phyloP scores from a whole-genome alignment of 2,888 invertebrate species.

The Orchestes rusci region DNA sequence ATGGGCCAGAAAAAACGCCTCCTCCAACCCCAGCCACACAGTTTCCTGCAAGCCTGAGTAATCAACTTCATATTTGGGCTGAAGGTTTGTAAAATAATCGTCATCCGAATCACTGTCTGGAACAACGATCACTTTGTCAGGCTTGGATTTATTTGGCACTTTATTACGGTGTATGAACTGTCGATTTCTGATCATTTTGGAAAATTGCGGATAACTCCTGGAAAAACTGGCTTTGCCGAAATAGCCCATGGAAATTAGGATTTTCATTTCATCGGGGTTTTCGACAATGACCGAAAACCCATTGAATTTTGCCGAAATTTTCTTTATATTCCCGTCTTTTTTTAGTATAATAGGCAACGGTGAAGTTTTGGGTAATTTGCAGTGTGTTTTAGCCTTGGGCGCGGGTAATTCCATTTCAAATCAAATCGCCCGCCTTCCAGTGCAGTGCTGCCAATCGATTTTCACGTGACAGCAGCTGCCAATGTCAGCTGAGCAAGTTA shows the following conservation, averaged over 20 bases:
- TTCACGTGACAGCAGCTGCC: slow-evolving; percentile 8
- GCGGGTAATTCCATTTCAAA: slow-evolving; percentile 29
- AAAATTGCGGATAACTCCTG: slow-evolving; percentile 36
- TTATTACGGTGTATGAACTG: slow-evolving; percentile 50
- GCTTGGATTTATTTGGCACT: slow-evolving; percentile 10
- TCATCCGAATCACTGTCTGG: slow-evolving; percentile 63
- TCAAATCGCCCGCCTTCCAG: too few species aligned
- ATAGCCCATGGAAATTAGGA: slow-evolving; percentile 62
- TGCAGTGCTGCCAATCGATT: too few species aligned
- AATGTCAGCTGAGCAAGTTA: slow-evolving; percentile 9
- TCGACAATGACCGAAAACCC: slow-evolving; percentile 60
- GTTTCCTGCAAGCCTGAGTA: slow-evolving; percentile 55
- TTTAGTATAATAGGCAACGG: slow-evolving; percentile 44
- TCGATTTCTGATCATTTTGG: slow-evolving; percentile 52
- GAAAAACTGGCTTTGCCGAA: slow-evolving; percentile 63
- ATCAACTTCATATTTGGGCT: slow-evolving; percentile 54
- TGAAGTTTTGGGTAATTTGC: slow-evolving; percentile 38
- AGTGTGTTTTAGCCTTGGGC: slow-evolving; percentile 32
- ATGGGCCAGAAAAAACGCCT: slow-evolving; percentile 67
- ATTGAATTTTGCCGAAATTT: slow-evolving; percentile 58
- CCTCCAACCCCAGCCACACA: slow-evolving; percentile 63
- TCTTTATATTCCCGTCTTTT: slow-evolving; percentile 45
- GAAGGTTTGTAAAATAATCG: slow-evolving; percentile 54
- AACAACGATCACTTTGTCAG: slow-evolving; percentile 50
- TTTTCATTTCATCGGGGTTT: slow-evolving; percentile 52